Conservation (phyloP, 2,888 invertebrate species). For the Bimastos eiseni region DNA sequence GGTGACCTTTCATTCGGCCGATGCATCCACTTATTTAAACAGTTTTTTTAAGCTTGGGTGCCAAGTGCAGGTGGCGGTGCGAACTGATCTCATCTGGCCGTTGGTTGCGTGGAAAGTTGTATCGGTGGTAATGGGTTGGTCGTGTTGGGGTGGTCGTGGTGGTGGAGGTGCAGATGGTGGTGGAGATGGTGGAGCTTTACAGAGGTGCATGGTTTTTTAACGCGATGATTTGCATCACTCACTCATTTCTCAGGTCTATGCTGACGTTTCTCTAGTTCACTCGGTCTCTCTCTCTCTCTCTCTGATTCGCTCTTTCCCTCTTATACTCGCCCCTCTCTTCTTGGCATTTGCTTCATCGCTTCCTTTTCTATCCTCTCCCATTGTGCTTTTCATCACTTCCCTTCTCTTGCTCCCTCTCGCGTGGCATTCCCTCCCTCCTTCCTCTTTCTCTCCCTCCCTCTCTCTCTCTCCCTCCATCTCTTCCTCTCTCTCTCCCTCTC, state of each 20-base stretch:
- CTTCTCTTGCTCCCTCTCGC: background rate
- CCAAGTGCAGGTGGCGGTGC: conserved; percentile 9
- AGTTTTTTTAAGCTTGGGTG: background rate
- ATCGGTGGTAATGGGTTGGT: background rate
- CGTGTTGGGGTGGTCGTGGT: no score
- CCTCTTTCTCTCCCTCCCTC: background rate
- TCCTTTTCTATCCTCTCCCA: background rate
- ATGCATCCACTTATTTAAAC: background rate
- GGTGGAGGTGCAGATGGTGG: no score
- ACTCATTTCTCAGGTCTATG: background rate
- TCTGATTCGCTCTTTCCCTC: background rate
- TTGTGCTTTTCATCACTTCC: background rate
- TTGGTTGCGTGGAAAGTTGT: background rate
- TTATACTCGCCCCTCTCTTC: no score
- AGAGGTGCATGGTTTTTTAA: background rate
- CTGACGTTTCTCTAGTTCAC: background rate
- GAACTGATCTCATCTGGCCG: background rate
- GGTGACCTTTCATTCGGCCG: background rate
- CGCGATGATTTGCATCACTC: background rate
- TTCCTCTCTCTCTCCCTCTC: background rate
- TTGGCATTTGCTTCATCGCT: background rate
- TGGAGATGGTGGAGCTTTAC: no score
- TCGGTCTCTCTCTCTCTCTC: background rate
- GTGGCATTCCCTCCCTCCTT: background rate
- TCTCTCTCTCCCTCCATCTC: background rate